These are phyloP conservation scores for Stictonetta naevosa DNA, from an alignment of 2,113 vertebrate species.

Conservation along the genomic window DNA sequence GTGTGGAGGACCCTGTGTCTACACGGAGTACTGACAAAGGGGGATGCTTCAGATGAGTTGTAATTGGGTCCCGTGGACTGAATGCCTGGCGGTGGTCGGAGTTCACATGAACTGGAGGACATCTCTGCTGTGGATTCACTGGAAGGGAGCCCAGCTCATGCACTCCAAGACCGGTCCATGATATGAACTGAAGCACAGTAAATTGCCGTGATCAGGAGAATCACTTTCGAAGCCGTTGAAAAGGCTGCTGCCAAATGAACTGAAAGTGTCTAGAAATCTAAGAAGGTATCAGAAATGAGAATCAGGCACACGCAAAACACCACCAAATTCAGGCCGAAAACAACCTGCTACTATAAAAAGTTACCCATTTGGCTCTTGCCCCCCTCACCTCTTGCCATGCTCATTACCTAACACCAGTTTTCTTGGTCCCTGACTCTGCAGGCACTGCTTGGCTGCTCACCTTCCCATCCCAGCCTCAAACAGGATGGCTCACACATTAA, in stretches of 20 bases:
- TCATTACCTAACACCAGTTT: background rate
- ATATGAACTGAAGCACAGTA: background rate
- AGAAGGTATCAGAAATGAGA: background rate
- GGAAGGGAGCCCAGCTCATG: background rate
- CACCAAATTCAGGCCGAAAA: background rate
- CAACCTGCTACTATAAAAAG: background rate
- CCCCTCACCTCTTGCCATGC: background rate
- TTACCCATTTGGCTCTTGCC: background rate
- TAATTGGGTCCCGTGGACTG: background rate
- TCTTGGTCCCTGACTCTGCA: background rate
- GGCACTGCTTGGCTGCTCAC: background rate
- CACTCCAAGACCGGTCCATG: background rate
- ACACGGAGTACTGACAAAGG: background rate
- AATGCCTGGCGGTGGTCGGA: background rate
- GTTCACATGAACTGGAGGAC: background rate
- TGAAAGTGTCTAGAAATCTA: background rate
- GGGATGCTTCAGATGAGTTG: background rate
- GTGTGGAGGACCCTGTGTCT: background rate
- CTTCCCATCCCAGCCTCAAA: background rate
- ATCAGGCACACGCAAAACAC: background rate
- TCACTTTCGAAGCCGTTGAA: background rate
- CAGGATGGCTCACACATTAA: background rate
- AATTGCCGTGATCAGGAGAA: background rate
- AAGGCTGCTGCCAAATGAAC: background rate
- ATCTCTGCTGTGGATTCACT: background rate